Evolutionary conservation across 2,113 vertebrate species (phyloP), one percentile per base, ranked within the genome.

Genomic region (Malurus elegans): DNA sequence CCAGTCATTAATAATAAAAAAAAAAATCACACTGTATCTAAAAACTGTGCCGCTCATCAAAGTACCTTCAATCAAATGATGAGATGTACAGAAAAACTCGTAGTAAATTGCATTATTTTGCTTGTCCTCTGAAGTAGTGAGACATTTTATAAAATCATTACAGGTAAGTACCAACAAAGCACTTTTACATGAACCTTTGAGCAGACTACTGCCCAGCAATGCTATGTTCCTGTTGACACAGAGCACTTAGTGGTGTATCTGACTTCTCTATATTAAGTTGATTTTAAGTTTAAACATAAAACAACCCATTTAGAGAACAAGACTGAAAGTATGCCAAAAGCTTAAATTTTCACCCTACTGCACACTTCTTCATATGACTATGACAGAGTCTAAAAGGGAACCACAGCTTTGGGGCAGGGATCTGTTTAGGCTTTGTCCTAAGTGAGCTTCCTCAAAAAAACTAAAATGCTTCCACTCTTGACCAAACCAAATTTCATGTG

Each of bases 41-140:
- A 95, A 96, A 95, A 51, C 8, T 45, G 4, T 38, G 62, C 69
- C 83, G 94, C 74, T 87, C 50, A 88, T 79, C 42, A 87, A 92
- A 76, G 26, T 79, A 70, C 47, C 73, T 79, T 84, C 60, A 93
- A 74, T 79, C 20, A 38, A 81, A 57, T 5, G 4, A 62, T 88
- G 70, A 72, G 36, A 16, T 40, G 7, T 28, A 79, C 12, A 34
- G 13, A 79, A 2, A 72, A 38, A 54, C 1, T 64, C 19, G 12
- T 32, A 47, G 16, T 48, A 78, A 75, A 70, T 9, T 11, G 12
- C 12, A 38, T 26, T 85, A 29, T 56, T 93, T 69, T 76, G 23
- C 40, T 80, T 56, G 26, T 61, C 34, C 36, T 94, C 31, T 88
- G 72, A 94, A 94, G 67, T 67, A 94, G 56, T 34, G 93, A 72